Percentiles rank a stretch among this genome's conserved stretches.
These are phyloP conservation scores for Cotesia glomerata DNA, from an alignment of 1,140 invertebrate species.

Conservation along the genomic window DNA sequence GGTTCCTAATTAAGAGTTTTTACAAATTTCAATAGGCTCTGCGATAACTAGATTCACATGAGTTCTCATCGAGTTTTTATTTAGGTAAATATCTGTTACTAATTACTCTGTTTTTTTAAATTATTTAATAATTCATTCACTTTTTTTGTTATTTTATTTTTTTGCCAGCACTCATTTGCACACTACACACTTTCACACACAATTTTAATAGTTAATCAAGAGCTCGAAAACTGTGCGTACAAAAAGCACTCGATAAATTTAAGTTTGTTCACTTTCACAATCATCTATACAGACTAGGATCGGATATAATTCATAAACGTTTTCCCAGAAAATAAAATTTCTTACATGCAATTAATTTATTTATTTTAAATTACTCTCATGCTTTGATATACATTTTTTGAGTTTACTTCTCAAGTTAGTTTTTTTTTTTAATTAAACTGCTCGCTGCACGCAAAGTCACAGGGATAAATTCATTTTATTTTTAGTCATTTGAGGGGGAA, in stretches of 20 bases:
- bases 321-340: constrained; percentile 1
- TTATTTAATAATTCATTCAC: too few relatives aligned
- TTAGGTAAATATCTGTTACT: neutral
- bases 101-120: too few relatives aligned
- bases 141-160: neutral
- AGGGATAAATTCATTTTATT: constrained; percentile 22
- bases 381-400: neutral
- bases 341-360: neutral
- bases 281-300: neutral
- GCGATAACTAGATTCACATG: constrained; percentile 13
- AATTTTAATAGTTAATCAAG: neutral
- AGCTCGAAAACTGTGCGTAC: constrained; percentile 18
- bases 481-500: constrained; percentile 29
- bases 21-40: constrained; percentile 22
- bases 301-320: constrained; percentile 4
- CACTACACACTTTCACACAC: neutral
- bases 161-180: neutral
- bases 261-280: neutral
- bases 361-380: neutral
- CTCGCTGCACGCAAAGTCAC: constrained; percentile 39
- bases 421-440: neutral
- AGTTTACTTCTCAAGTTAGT: neutral
- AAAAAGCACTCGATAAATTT: constrained; percentile 10
- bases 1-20: neutral
- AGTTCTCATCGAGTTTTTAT: constrained; percentile 11